phyloP scores from a whole-genome alignment of 1,140 invertebrate species.

The Cryptotermes secundus region DNA sequence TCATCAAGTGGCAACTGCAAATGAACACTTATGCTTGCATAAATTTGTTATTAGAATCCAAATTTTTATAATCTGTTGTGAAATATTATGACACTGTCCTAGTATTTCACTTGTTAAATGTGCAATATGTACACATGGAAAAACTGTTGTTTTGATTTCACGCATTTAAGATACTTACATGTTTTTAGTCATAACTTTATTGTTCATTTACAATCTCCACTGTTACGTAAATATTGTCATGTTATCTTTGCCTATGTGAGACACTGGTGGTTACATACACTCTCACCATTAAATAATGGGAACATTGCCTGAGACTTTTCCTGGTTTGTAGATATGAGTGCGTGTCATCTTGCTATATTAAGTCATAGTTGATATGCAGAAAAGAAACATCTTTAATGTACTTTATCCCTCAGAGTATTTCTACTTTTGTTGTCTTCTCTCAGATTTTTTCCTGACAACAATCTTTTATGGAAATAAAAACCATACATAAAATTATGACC shows the following conservation, averaged over 20 bases:
- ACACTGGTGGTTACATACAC: not conserved
- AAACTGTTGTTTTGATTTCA: not conserved
- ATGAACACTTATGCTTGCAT: not conserved
- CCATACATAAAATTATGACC: not conserved
- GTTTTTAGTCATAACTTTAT: not conserved
- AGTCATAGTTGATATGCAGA: not conserved
- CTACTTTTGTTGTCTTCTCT: conserved; percentile 3
- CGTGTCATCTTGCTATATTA: not conserved
- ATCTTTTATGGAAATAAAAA: conserved; percentile 12
- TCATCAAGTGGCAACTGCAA: not conserved
- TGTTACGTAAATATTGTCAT: not conserved
- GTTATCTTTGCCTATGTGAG: conserved; percentile 16
- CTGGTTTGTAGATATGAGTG: not conserved
- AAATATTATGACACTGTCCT: not conserved
- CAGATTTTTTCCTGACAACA: not conserved
- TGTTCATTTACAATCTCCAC: not conserved
- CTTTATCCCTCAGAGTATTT: conserved; percentile 7
- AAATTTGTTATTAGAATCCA: conserved; percentile 13
- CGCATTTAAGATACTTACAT: not conserved
- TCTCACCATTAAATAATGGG: too few relatives aligned
- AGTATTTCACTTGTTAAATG: conserved; percentile 20
- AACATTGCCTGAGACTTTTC: not conserved
- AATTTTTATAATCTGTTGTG: conserved; percentile 18
- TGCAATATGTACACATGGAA: not conserved
- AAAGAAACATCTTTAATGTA: not conserved